phyloP scores from a whole-genome alignment of 2,888 invertebrate genomes.

The Galeopsomyia nigrocyanea region DNA sequence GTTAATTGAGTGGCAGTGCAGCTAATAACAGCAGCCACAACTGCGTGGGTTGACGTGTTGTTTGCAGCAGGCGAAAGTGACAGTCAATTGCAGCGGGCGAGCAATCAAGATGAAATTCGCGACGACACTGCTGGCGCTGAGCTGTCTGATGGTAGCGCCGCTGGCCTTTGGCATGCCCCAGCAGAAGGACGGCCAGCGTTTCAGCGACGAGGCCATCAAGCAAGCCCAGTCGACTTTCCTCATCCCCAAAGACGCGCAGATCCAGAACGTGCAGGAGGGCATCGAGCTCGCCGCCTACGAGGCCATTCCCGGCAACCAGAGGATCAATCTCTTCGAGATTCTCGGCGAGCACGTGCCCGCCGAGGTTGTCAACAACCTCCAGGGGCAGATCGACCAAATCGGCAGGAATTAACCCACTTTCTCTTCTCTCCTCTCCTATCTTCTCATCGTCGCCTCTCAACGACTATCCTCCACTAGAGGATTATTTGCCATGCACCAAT shows the following conservation, averaged over 20 bases:
- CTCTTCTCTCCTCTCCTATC: no score
- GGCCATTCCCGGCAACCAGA: conserved; percentile 87
- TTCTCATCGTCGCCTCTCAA: no score
- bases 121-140: not conserved
- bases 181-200: conserved; percentile 85
- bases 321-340: conserved; percentile 86
- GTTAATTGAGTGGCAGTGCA: no score
- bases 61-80: no score
- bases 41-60: no score
- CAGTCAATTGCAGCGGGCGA: no score
- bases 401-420: conserved; percentile 71
- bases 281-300: conserved; percentile 89
- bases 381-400: conserved; percentile 87
- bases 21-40: no score
- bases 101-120: conserved; percentile 9
- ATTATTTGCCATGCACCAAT: no score
- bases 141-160: conserved; percentile 68
- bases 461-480: no score
- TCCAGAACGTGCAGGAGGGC: conserved; percentile 89
- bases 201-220: conserved; percentile 87
- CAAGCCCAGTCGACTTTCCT: conserved; percentile 89
- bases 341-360: conserved; percentile 88
- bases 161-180: conserved; percentile 73
- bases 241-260: conserved; percentile 88
- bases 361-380: conserved; percentile 90